These are phyloP conservation scores for Macroramphosus scolopax DNA, from an alignment of 2,797 vertebrate species.

Conservation along the genomic window DNA sequence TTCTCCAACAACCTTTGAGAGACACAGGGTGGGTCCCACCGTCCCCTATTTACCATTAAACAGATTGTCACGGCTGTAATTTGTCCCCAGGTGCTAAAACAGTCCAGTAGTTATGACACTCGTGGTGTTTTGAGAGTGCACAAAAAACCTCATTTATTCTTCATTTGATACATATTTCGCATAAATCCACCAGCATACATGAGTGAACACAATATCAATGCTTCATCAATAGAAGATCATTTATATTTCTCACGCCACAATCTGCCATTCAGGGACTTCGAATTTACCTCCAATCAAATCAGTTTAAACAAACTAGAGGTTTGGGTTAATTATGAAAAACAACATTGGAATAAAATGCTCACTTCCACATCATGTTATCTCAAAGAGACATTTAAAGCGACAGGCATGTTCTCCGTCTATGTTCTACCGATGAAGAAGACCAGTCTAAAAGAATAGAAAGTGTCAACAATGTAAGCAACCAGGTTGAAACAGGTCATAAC, in stretches of 20 bases:
- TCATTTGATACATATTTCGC: conserved; percentile 7
- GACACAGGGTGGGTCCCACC: not conserved
- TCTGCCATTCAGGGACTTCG: too few species aligned
- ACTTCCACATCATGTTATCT: too few species aligned
- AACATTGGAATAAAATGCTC: too few species aligned
- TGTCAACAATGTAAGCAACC: conserved; percentile 81
- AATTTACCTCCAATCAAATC: too few species aligned
- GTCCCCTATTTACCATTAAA: conserved; percentile 9
- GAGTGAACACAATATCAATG: not conserved
- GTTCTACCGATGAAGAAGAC: conserved; percentile 71
- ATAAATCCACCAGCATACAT: not conserved
- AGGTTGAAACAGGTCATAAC: conserved; percentile 85
- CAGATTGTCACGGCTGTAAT: too few species aligned
- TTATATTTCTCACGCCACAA: too few species aligned
- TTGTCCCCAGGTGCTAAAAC: too few species aligned
- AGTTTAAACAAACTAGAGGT: too few species aligned
- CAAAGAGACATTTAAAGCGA: too few species aligned
- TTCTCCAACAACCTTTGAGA: conserved; percentile 22
- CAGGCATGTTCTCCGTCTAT: too few species aligned
- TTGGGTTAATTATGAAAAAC: too few species aligned
- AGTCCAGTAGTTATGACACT: too few species aligned
- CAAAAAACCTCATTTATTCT: not conserved
- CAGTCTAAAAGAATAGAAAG: conserved; percentile 80
- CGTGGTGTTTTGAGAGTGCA: not conserved
- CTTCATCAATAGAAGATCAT: not conserved